Conservation (phyloP, 92 coral and sea anemone genomes). For the Porites evermanni region DNA sequence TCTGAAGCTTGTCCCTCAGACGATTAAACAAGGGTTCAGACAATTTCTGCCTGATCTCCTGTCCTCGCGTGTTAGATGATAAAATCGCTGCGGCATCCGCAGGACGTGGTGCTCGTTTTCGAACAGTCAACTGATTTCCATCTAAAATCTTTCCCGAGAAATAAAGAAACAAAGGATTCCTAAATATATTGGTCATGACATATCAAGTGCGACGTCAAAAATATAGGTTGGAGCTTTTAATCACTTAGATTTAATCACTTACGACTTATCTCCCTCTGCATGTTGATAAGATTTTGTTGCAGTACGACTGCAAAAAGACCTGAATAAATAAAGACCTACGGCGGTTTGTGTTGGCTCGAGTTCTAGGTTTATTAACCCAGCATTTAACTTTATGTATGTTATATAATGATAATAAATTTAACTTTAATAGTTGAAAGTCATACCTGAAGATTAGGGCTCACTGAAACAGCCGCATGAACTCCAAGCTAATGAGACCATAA, state of each 20-base stretch:
- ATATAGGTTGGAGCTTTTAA: too few relatives aligned
- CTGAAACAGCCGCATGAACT: constrained; percentile 82
- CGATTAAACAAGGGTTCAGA: constrained; percentile 81
- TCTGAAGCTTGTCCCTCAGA: constrained; percentile 74
- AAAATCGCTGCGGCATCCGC: constrained; percentile 17
- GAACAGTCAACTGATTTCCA: constrained; percentile 53
- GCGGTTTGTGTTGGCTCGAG: too few relatives aligned
- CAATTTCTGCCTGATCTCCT: constrained; percentile 24
- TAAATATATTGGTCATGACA: too few relatives aligned
- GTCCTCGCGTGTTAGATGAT: not conserved
- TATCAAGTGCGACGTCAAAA: too few relatives aligned
- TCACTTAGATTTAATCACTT: too few relatives aligned
- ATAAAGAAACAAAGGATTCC: not conserved
- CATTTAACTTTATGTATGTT: too few relatives aligned
- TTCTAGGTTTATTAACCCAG: too few relatives aligned
- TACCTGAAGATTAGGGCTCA: constrained; percentile 85
- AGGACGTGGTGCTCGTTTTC: constrained; percentile 26
- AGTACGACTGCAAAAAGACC: too few relatives aligned
- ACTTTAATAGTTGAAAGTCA: not conserved
- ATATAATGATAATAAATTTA: not conserved
- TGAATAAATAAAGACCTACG: too few relatives aligned
- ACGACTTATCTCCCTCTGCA: too few relatives aligned
- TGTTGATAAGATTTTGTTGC: too few relatives aligned
- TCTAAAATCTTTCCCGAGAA: constrained; percentile 45
- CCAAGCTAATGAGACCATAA: constrained; percentile 77